phyloP scores from a whole-genome alignment of 2,888 invertebrate genomes.

The Apodemia zela region DNA sequence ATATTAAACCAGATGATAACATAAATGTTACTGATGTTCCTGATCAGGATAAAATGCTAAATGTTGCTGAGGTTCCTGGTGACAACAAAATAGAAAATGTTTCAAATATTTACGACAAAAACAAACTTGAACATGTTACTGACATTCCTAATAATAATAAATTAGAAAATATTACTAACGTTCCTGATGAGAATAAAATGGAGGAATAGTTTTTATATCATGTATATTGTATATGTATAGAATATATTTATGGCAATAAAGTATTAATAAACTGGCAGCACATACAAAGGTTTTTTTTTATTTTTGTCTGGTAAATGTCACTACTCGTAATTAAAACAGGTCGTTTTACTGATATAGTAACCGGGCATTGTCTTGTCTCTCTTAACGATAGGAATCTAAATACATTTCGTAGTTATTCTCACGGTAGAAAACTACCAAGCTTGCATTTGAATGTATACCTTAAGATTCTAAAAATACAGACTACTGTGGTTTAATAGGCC shows the following conservation, averaged over 20 bases:
- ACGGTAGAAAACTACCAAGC: too few species aligned
- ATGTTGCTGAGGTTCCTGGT: not conserved
- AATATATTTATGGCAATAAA: slow-evolving; percentile 8
- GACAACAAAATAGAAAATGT: slow-evolving; percentile 15
- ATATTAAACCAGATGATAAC: not conserved
- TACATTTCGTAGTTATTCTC: too few species aligned
- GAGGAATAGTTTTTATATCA: slow-evolving; percentile 22
- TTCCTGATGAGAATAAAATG: slow-evolving; percentile 15
- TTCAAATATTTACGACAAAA: slow-evolving; percentile 26
- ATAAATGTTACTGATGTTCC: not conserved
- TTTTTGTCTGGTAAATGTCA: too few species aligned
- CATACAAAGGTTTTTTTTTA: too few species aligned
- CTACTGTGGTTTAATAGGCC: too few species aligned
- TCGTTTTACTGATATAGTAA: too few species aligned
- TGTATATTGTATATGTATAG: not conserved
- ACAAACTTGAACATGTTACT: slow-evolving; percentile 36
- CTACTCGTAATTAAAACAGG: too few species aligned
- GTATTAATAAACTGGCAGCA: not conserved
- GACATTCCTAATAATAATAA: slow-evolving; percentile 30
- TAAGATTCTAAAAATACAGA: too few species aligned
- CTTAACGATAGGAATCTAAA: too few species aligned
- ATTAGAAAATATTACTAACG: not conserved
- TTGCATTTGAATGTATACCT: too few species aligned
- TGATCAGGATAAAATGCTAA: not conserved
- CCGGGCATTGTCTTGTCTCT: too few species aligned